Conservation (phyloP, 2,113 vertebrate species). For the Colius striatus region DNA sequence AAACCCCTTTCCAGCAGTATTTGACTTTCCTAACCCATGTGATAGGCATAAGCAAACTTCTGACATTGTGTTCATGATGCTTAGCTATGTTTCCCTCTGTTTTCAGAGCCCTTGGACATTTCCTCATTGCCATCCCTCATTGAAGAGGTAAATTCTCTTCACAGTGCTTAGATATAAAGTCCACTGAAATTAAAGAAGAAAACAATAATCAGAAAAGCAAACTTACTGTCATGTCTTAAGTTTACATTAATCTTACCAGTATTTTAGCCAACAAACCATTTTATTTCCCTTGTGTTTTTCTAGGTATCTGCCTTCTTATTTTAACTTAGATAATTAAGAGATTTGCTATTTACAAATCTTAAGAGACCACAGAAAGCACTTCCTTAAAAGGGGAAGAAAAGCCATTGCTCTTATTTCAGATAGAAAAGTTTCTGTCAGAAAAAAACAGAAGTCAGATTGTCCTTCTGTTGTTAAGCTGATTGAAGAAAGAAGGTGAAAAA, state of each 20-base stretch:
- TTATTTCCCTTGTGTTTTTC: neutral
- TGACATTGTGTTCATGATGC: neutral
- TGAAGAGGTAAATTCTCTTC: neutral
- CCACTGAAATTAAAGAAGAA: neutral
- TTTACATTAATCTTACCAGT: neutral
- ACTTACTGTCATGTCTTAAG: neutral
- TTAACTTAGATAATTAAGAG: neutral
- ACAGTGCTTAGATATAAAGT: neutral
- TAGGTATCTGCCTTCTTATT: neutral
- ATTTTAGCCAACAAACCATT: neutral
- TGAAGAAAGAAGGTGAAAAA: neutral
- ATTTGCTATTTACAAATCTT: constrained; percentile 24
- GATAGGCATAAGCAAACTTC: neutral
- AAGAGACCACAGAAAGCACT: neutral
- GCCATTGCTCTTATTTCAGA: constrained; percentile 7
- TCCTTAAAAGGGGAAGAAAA: constrained; percentile 61
- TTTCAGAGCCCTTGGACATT: neutral
- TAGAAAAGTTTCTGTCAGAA: neutral
- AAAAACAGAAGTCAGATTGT: neutral
- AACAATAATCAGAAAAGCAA: neutral
- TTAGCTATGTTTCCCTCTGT: neutral
- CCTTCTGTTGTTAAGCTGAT: neutral
- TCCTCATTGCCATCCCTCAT: neutral
- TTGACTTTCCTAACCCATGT: neutral
- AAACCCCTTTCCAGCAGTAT: neutral